These are phyloP conservation scores for Penaeus vannamei DNA, from an alignment of 1,140 invertebrate species.

Conservation along the genomic window DNA sequence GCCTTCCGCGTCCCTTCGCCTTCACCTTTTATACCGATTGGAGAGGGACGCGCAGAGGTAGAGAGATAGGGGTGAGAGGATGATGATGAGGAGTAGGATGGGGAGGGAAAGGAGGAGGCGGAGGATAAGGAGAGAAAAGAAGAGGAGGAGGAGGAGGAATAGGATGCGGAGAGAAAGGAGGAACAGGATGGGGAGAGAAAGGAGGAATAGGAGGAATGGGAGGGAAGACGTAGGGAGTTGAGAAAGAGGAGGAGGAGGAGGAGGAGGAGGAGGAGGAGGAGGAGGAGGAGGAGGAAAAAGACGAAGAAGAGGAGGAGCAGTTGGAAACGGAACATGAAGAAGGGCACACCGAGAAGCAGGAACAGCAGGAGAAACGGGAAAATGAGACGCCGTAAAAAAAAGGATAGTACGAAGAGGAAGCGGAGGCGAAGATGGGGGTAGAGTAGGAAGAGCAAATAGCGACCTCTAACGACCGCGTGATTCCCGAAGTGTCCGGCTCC, in stretches of 20 bases:
- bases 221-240: neutral
- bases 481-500: neutral
- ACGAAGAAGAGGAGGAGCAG: no score
- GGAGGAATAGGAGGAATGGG: no score
- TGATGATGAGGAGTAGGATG: neutral
- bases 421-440: neutral
- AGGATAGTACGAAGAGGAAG: neutral
- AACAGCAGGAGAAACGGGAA: no score
- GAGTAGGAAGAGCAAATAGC: neutral
- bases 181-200: fast-evolving
- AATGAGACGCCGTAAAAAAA: no score
- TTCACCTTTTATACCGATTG: no score
- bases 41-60: no score
- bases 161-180: no score
- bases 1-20: no score
- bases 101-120: neutral
- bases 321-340: no score
- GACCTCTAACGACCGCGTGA: neutral
- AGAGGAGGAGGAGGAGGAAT: neutral
- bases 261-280: neutral
- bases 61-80: no score
- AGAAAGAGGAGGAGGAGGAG: neutral
- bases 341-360: no score
- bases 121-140: neutral
- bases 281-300: neutral